Conservation (phyloP, 2,888 invertebrate genomes). For the Limenitis camilla region DNA sequence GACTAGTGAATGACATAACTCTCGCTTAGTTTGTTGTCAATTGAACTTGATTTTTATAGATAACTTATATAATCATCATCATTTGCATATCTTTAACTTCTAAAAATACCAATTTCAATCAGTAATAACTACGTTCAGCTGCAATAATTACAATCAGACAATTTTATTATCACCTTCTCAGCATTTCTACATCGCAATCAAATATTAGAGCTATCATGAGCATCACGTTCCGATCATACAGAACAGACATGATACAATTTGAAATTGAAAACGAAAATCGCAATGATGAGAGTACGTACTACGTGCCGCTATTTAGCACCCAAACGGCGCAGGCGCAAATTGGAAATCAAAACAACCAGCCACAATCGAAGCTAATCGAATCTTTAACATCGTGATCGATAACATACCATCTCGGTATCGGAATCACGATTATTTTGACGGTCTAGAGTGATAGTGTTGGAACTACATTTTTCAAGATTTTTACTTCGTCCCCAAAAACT, state of each 20-base stretch:
- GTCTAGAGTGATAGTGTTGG: slow-evolving; percentile 33
- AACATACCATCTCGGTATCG: slow-evolving; percentile 67
- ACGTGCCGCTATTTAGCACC: slow-evolving; percentile 72
- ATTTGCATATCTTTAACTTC: no score
- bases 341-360: slow-evolving; percentile 73
- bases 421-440: slow-evolving; percentile 61
- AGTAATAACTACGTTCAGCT: background rate
- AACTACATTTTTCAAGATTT: slow-evolving; percentile 1
- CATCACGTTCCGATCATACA: slow-evolving; percentile 19
- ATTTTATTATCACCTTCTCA: slow-evolving; percentile 3
- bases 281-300: slow-evolving; percentile 47
- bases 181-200: slow-evolving; percentile 16
- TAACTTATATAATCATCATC: no score
- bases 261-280: slow-evolving; percentile 61
- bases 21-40: no score
- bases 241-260: slow-evolving; percentile 17
- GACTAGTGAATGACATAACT: no score
- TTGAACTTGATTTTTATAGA: no score
- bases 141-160: background rate
- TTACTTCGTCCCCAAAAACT: no score
- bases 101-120: no score
- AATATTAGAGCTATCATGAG: slow-evolving; percentile 23
- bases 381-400: slow-evolving; percentile 69
- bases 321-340: slow-evolving; percentile 70
- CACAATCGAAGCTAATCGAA: slow-evolving; percentile 70